A percentile compares a stretch with the other conserved stretches of the same genome.
phyloP scores from a whole-genome alignment of 2,888 invertebrate genomes.

The Pinctada fucata region DNA sequence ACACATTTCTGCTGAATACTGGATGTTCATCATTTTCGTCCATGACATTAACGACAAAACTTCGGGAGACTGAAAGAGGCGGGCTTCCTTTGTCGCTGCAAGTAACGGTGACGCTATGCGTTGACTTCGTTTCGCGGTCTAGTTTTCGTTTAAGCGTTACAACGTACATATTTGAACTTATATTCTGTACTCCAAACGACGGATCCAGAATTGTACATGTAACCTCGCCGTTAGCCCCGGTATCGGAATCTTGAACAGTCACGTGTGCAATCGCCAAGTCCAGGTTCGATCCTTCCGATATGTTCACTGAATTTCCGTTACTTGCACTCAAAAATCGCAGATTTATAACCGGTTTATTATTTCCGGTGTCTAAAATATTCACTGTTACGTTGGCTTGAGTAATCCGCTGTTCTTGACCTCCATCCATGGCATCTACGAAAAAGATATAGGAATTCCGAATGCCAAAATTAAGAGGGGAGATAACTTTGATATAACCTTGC shows the following conservation, averaged over 20 bases:
- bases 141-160: constrained; percentile 53
- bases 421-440: constrained; percentile 52
- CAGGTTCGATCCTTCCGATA: constrained; percentile 57
- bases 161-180: constrained; percentile 44
- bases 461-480: constrained; percentile 48
- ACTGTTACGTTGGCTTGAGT: constrained; percentile 53
- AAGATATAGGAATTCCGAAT: constrained; percentile 46
- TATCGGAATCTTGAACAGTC: constrained; percentile 66
- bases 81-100: constrained; percentile 61
- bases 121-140: constrained; percentile 54
- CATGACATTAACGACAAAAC: constrained; percentile 53
- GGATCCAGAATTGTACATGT: constrained; percentile 58
- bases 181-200: constrained; percentile 49
- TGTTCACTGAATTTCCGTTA: constrained; percentile 41
- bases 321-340: constrained; percentile 44
- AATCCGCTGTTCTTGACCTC: constrained; percentile 43
- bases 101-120: constrained; percentile 54
- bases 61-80: constrained; percentile 43
- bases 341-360: constrained; percentile 89
- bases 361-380: constrained; percentile 88
- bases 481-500: constrained; percentile 55
- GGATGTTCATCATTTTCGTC: constrained; percentile 69
- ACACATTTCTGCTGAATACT: constrained; percentile 52
- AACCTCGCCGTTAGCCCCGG: constrained; percentile 62
- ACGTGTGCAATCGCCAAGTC: constrained; percentile 67